Percentiles rank a stretch among this genome's conserved stretches.
These are phyloP conservation scores for Noctuana brunneofusca DNA, from an alignment of 2,888 invertebrate species.

Conservation along the genomic window DNA sequence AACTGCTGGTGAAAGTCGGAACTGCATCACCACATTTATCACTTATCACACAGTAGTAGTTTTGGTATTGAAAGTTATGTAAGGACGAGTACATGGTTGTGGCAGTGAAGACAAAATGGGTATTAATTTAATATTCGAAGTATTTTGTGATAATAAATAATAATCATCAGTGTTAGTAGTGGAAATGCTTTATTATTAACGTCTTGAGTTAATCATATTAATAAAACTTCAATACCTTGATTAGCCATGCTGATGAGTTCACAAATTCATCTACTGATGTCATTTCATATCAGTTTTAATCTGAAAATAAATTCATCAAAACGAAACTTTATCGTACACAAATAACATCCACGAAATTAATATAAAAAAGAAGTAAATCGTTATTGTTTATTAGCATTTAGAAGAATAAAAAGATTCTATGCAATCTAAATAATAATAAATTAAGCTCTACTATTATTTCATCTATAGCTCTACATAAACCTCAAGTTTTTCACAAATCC, in stretches of 20 bases:
- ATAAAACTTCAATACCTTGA: conserved; percentile 62
- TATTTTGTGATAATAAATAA: no score
- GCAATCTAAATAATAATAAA: not conserved
- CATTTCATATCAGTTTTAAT: conserved; percentile 55
- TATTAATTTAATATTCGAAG: no score
- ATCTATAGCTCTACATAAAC: no score
- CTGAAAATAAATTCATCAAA: conserved; percentile 51
- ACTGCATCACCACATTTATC: no score
- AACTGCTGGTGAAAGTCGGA: no score
- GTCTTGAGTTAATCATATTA: not conserved
- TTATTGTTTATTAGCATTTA: not conserved
- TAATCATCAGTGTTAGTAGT: not conserved
- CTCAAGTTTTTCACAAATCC: not conserved
- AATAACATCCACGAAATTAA: not conserved
- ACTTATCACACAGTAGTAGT: no score
- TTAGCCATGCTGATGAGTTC: conserved; percentile 76
- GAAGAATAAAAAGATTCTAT: no score
- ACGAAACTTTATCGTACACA: not conserved
- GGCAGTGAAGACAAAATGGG: no score
- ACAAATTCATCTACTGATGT: conserved; percentile 77
- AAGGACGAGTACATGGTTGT: no score
- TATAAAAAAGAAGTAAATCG: not conserved
- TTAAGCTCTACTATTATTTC: not conserved
- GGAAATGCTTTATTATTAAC: not conserved
- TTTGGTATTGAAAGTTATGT: no score